Conservation (phyloP, 2,113 vertebrate genomes). For the Vulpes ferrilata region DNA sequence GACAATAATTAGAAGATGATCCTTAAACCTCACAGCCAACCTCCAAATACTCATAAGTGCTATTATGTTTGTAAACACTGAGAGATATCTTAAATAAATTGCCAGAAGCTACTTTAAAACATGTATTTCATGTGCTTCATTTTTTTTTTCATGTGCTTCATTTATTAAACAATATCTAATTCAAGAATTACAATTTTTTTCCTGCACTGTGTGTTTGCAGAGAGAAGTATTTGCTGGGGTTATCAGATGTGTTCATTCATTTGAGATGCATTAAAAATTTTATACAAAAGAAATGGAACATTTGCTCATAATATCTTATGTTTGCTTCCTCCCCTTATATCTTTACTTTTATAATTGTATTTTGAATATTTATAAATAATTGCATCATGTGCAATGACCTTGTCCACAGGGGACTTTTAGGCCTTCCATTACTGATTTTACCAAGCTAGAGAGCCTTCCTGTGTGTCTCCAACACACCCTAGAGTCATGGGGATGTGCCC, state of each 20-base stretch:
- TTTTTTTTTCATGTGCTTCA: not conserved
- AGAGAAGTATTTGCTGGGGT: not conserved
- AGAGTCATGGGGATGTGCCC: not conserved
- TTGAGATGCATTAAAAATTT: not conserved
- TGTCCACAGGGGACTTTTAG: not conserved
- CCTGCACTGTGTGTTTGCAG: not conserved
- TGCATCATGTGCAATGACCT: not conserved
- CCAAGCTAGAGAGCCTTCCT: not conserved
- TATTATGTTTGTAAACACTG: not conserved
- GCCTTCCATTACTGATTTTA: not conserved
- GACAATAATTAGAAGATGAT: not conserved
- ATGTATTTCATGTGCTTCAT: not conserved
- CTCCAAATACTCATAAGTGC: not conserved
- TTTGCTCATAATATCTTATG: not conserved
- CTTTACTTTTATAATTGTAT: slow-evolving; percentile 16
- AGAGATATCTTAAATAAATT: not conserved
- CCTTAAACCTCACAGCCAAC: not conserved
- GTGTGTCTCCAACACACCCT: not conserved
- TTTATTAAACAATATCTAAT: not conserved
- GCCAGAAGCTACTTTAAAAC: not conserved
- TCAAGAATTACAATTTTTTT: slow-evolving; percentile 11
- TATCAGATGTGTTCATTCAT: slow-evolving; percentile 25
- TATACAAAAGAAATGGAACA: not conserved
- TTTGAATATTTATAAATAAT: slow-evolving; percentile 32
- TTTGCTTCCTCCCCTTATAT: not conserved